Evolutionary conservation across 64 coral and sea anemone genomes (phyloP).

Genomic region (Montipora sp.): DNA sequence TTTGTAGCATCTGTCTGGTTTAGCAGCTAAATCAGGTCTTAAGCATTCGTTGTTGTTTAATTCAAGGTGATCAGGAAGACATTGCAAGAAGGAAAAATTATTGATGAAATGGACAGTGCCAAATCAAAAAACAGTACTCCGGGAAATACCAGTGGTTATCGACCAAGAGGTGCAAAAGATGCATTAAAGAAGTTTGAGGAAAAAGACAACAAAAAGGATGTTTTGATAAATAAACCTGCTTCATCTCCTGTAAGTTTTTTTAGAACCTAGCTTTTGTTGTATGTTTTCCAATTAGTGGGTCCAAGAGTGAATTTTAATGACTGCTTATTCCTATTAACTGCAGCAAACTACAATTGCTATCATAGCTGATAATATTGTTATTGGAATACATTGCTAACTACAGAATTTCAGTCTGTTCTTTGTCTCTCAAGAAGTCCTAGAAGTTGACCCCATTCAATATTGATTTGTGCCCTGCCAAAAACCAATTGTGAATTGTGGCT

Average conservation of each 20-base stretch:
- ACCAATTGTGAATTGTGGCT: too few relatives aligned
- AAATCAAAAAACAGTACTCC: background rate
- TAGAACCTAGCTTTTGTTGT: too few relatives aligned
- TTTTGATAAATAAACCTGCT: background rate
- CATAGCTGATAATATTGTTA: too few relatives aligned
- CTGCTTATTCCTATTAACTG: too few relatives aligned
- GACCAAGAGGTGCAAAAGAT: background rate
- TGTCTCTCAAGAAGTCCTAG: too few relatives aligned
- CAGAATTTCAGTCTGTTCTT: too few relatives aligned
- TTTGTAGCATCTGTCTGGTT: background rate
- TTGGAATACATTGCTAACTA: too few relatives aligned
- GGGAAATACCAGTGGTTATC: background rate
- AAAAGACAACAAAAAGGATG: slow-evolving; percentile 16
- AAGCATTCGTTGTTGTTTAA: background rate
- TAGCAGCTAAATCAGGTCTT: background rate
- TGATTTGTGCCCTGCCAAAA: too few relatives aligned
- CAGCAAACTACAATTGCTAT: too few relatives aligned
- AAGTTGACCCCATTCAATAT: too few relatives aligned
- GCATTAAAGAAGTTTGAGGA: slow-evolving; percentile 13
- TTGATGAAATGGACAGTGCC: slow-evolving; percentile 3
- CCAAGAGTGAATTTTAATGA: too few relatives aligned
- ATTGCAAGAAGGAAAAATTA: background rate
- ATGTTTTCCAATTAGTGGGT: too few relatives aligned
- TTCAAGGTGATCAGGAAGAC: background rate
- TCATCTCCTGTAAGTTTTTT: slow-evolving; percentile 18